A percentile compares a stretch with the other conserved stretches of the same genome.
phyloP scores from a whole-genome alignment of 2,888 invertebrate genomes.

The Lasiommata megera region DNA sequence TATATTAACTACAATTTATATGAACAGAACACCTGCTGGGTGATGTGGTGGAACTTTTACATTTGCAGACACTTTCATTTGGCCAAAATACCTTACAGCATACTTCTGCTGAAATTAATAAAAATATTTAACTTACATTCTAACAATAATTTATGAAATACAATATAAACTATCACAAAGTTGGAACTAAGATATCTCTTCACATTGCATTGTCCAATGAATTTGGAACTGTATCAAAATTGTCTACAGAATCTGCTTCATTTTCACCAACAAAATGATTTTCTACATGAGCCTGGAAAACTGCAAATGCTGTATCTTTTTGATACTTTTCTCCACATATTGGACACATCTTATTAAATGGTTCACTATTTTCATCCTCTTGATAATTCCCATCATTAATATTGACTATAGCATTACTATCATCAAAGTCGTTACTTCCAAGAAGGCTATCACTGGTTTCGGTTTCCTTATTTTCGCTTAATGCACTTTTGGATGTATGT shows the following conservation, averaged over 20 bases:
- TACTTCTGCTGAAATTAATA: too few relatives aligned
- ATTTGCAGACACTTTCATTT: too few relatives aligned
- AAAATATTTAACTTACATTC: too few relatives aligned
- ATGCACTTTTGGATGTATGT: constrained; percentile 52
- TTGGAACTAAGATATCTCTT: neutral
- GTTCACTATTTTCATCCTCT: constrained; percentile 37
- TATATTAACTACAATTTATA: too few relatives aligned
- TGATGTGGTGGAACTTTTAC: too few relatives aligned
- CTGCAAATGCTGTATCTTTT: constrained; percentile 79
- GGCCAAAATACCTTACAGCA: too few relatives aligned
- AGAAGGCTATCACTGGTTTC: constrained; percentile 74
- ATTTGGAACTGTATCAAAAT: constrained; percentile 74
- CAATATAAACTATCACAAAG: too few relatives aligned
- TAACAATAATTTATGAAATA: too few relatives aligned
- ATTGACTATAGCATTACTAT: constrained; percentile 54
- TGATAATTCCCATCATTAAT: constrained; percentile 46
- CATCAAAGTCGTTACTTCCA: constrained; percentile 65
- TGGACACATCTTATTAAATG: constrained; percentile 85
- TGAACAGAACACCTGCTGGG: too few relatives aligned
- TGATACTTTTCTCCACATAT: constrained; percentile 86
- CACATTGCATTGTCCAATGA: constrained; percentile 54
- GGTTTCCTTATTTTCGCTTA: constrained; percentile 71
- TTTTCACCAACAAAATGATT: constrained; percentile 85
- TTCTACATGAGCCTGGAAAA: constrained; percentile 89
- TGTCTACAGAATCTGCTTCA: constrained; percentile 76